Percentiles rank a stretch among this genome's conserved stretches.
Conservation (phyloP, 2,797 vertebrate species). For the Pseudochirops corinnae region DNA sequence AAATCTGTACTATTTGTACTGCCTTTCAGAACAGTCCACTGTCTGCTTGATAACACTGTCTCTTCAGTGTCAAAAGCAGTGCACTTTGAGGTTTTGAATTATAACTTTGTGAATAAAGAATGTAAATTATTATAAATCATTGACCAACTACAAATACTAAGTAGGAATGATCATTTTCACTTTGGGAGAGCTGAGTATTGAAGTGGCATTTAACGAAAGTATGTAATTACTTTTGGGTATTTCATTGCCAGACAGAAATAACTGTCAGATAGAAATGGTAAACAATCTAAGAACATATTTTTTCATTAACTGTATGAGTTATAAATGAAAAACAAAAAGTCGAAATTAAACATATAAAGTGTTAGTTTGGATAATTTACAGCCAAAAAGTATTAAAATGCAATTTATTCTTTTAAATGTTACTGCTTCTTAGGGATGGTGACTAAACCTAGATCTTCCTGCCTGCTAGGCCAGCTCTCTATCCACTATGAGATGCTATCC, state of each 20-base stretch:
- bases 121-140: background rate
- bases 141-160: background rate
- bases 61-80: background rate
- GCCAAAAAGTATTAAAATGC: background rate
- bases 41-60: background rate
- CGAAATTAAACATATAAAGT: background rate
- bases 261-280: background rate
- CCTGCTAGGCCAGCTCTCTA: background rate
- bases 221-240: background rate
- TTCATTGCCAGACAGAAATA: background rate
- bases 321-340: background rate
- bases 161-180: background rate
- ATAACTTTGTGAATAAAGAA: constrained; percentile 1
- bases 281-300: background rate
- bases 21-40: background rate
- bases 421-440: background rate
- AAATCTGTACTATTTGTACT: background rate
- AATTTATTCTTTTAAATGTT: background rate
- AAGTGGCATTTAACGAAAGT: background rate
- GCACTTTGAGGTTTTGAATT: background rate
- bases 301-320: background rate
- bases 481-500: background rate
- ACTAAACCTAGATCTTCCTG: background rate
- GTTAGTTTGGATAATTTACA: background rate
- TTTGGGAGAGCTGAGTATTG: background rate